Evolutionary conservation across 2,113 vertebrate genomes (phyloP).

Genomic region (Mormyrus iriodes): DNA sequence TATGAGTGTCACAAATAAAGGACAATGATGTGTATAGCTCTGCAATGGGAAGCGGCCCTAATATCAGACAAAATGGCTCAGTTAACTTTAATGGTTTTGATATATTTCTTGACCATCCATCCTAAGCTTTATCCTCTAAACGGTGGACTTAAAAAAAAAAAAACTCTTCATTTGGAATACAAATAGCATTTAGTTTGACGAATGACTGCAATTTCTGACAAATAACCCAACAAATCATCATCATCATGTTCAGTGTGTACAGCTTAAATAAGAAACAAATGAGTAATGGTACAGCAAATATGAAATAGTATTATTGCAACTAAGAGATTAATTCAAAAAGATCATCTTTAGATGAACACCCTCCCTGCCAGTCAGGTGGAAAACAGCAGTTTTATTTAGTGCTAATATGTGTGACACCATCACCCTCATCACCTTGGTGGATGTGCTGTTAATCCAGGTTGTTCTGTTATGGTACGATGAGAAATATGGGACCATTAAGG

Average conservation of each 20-base stretch:
- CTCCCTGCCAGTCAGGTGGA: not conserved
- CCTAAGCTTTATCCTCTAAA: not conserved
- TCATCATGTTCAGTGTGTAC: not conserved
- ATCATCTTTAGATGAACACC: not conserved
- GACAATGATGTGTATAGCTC: slow-evolving; percentile 61
- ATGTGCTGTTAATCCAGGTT: not conserved
- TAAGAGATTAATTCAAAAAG: not conserved
- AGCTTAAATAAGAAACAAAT: not conserved
- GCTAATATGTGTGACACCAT: slow-evolving; percentile 16
- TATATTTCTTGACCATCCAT: not conserved
- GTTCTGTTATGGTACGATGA: slow-evolving; percentile 14
- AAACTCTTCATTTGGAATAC: not conserved
- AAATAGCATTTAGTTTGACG: not conserved
- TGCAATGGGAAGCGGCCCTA: slow-evolving; percentile 48
- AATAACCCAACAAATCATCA: not conserved
- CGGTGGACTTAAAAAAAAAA: not conserved
- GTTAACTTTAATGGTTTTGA: slow-evolving; percentile 6
- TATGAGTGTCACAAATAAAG: not conserved
- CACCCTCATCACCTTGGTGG: slow-evolving; percentile 30
- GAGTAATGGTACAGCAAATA: not conserved
- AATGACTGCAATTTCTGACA: not conserved
- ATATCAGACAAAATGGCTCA: not conserved
- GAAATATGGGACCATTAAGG: slow-evolving; percentile 22
- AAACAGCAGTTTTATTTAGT: slow-evolving; percentile 19
- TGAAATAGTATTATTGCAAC: not conserved